These are phyloP conservation scores for Penelope pileata DNA, from an alignment of 2,113 vertebrate genomes.

Conservation along the genomic window DNA sequence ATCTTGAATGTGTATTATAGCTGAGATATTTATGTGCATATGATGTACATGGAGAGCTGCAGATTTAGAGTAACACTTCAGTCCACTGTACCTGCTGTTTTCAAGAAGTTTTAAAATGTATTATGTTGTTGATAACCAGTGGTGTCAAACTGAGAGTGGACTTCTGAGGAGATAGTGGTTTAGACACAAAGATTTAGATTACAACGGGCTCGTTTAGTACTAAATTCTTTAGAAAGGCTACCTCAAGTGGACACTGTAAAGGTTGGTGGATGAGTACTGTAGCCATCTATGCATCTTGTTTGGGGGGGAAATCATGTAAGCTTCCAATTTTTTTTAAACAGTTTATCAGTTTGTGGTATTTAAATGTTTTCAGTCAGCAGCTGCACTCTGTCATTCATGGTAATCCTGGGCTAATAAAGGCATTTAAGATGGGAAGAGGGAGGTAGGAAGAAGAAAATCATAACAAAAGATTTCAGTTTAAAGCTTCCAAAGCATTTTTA, in stretches of 20 bases:
- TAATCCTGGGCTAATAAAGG: constrained; percentile 68
- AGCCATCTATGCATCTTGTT: constrained; percentile 69
- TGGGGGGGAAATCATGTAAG: constrained; percentile 59
- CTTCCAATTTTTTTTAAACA: neutral
- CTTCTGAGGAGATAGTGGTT: constrained; percentile 53
- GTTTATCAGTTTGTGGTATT: constrained; percentile 51
- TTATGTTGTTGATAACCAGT: constrained; percentile 59
- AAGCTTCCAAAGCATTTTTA: constrained; percentile 83
- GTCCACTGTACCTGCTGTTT: constrained; percentile 75
- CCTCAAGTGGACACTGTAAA: constrained; percentile 76
- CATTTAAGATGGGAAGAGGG: constrained; percentile 66
- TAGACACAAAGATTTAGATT: constrained; percentile 64
- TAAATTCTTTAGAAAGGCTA: constrained; percentile 75
- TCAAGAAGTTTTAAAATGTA: constrained; percentile 70
- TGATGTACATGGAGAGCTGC: constrained; percentile 68
- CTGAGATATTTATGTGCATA: constrained; percentile 74
- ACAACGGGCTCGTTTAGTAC: constrained; percentile 67
- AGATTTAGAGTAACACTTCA: constrained; percentile 69
- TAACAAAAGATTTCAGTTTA: constrained; percentile 71
- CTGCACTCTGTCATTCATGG: constrained; percentile 65
- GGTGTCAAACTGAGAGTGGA: constrained; percentile 71
- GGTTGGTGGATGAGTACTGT: constrained; percentile 59
- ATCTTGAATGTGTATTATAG: constrained; percentile 72
- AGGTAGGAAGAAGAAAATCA: constrained; percentile 61
- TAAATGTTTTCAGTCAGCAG: constrained; percentile 55